These are phyloP conservation scores for Volucella zonaria DNA, from an alignment of 2,888 invertebrate genomes.

Conservation along the genomic window DNA sequence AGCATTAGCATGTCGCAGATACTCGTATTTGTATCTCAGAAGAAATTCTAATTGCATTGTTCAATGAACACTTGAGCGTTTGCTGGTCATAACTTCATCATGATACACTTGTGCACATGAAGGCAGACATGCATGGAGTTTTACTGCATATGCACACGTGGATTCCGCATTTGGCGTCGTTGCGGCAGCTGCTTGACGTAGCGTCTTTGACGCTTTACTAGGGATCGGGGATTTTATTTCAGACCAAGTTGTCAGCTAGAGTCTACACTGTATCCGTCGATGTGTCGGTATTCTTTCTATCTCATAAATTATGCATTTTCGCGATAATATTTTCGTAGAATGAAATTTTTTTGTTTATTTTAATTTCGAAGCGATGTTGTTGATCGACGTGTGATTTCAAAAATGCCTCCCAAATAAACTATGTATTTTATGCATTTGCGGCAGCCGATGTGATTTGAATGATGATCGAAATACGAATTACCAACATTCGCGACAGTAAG, in stretches of 20 bases:
- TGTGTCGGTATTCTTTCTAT: slow-evolving; percentile 26
- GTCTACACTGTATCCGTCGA: slow-evolving; percentile 27
- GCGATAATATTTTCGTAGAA: slow-evolving; percentile 57
- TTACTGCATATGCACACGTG: slow-evolving; percentile 12
- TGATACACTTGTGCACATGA: slow-evolving; percentile 31
- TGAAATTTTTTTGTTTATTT: slow-evolving; percentile 57
- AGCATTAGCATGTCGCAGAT: slow-evolving; percentile 22
- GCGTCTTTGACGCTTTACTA: background rate
- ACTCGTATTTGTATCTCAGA: slow-evolving; percentile 19
- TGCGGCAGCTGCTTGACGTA: background rate
- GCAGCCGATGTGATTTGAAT: slow-evolving; percentile 21
- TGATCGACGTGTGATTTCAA: slow-evolving; percentile 54
- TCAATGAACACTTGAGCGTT: slow-evolving; percentile 19
- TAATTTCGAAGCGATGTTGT: slow-evolving; percentile 29
- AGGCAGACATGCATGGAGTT: slow-evolving; percentile 36
- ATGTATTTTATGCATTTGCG: slow-evolving; percentile 41
- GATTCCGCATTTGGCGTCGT: slow-evolving; percentile 31
- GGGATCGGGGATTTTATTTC: slow-evolving; percentile 28
- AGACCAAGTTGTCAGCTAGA: slow-evolving; percentile 4
- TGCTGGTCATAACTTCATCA: slow-evolving; percentile 9
- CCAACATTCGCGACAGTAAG: background rate
- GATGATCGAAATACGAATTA: slow-evolving; percentile 27
- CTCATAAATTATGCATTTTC: slow-evolving; percentile 61
- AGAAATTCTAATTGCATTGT: slow-evolving; percentile 13
- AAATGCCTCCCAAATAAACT: slow-evolving; percentile 60